Conservation (phyloP, 2,888 invertebrate species). For the Lacanobia wlatinum region DNA sequence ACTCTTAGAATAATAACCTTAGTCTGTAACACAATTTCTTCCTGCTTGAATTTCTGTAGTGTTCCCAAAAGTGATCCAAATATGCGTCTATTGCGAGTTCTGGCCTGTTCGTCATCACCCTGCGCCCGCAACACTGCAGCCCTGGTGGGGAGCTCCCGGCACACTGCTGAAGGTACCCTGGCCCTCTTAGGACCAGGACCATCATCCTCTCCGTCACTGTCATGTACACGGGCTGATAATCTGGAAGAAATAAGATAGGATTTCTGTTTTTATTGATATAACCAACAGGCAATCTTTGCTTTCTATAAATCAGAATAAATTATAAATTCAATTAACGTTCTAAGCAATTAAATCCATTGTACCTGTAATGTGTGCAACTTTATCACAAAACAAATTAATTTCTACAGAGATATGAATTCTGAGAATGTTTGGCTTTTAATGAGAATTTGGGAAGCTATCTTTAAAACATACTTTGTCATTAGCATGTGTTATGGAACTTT, state of each 20-base stretch:
- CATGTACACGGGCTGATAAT: constrained; percentile 84
- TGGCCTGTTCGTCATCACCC: constrained; percentile 95
- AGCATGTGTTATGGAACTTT: neutral
- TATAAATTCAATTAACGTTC: neutral
- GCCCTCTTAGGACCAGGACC: constrained; percentile 79
- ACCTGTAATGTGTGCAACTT: neutral
- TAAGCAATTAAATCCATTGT: neutral
- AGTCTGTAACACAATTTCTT: constrained; percentile 96
- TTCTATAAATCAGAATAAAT: neutral
- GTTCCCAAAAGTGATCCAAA: constrained; percentile 99
- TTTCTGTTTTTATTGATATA: neutral
- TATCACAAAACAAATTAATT: constrained; percentile 7
- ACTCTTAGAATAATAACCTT: constrained; percentile 86
- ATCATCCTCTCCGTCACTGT: constrained; percentile 89
- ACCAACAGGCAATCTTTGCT: neutral
- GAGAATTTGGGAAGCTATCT: neutral
- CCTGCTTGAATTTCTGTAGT: constrained; percentile 98
- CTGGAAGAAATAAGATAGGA: constrained; percentile 63
- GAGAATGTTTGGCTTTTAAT: neutral
- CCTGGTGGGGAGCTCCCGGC: constrained; percentile 95
- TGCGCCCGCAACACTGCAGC: constrained; percentile 92
- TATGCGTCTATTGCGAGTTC: constrained; percentile 97
- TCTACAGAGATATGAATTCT: neutral
- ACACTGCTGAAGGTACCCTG: constrained; percentile 93
- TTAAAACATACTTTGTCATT: constrained; percentile 2